Evolutionary conservation across 2,113 vertebrate species (phyloP), one percentile per base, ranked within the genome.

Genomic region (Prochilodus magdalenae): DNA sequence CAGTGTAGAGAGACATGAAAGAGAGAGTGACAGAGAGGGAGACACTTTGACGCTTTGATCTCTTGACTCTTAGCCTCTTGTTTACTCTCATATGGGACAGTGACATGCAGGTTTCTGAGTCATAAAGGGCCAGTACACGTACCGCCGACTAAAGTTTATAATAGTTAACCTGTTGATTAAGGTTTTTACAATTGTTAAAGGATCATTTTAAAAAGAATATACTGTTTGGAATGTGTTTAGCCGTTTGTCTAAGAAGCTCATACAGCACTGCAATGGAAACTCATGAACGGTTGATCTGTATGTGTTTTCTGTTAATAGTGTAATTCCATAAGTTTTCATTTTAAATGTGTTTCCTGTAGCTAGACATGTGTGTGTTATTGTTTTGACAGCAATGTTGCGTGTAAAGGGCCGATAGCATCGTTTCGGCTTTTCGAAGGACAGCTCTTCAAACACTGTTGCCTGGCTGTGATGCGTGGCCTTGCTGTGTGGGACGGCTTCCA

Each of bases 351-450:
- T 84, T 75, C 30, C 15, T 83, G 78, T 76, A 85, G 55, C 36
- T 15, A n/a, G 60, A 65, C 5, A 29, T 49, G 71, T 62, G 53
- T 22, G 29, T 75, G 71, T 82, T 81, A 76, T 69, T 82, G 71
- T 83, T 82, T 78, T 80, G 49, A 71, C 27, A 70, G 59, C 70
- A 75, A 80, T 82, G 44, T 79, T 47, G 69, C 20, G 26, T 83
- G 73, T 59, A 30, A 29, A 67, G 36, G 0, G 24, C n/a, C 5
- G 88, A 91, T 88, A 84, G n/a, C 72, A 85, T 89, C 89, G 18
- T 36, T 77, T 82, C 27, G 22, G 76, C 22, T 62, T 85, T 59
- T 66, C 76, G 79, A 84, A 81, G 80, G 84, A 84, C 33, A 44
- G 60, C 51, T 80, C 82, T 75, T 80, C 33, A 67, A 72, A 60